A percentile compares a stretch with the other conserved stretches of the same genome.
phyloP scores from a whole-genome alignment of 2,888 invertebrate genomes.

The Mongoloraphidia duomilia region DNA sequence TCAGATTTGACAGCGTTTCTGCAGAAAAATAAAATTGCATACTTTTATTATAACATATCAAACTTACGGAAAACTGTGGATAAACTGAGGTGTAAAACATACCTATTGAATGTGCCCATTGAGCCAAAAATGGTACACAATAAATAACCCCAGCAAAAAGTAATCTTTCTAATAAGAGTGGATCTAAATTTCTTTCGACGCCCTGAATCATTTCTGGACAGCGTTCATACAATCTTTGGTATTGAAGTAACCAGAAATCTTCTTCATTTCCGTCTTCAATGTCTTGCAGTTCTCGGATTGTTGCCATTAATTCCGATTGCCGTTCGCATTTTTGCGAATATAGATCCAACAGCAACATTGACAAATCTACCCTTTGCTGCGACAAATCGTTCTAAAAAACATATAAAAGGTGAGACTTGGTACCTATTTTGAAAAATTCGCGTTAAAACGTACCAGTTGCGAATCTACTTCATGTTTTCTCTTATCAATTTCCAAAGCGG shows the following conservation, averaged over 20 bases:
- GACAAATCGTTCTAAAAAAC: conserved; percentile 39
- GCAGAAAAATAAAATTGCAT: conserved; percentile 8
- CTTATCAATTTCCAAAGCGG: conserved; percentile 56
- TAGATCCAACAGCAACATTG: conserved; percentile 50
- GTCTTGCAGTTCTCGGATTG: conserved; percentile 57
- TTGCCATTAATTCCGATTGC: conserved; percentile 47
- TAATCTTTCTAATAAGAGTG: conserved; percentile 1
- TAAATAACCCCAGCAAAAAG: conserved; percentile 59
- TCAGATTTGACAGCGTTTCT: conserved; percentile 34
- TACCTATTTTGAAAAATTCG: background rate
- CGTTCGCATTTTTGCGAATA: conserved; percentile 52
- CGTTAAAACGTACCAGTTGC: conserved; percentile 39
- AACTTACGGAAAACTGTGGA: too few species aligned
- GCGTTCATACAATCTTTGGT: conserved; percentile 65
- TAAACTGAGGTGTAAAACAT: conserved; percentile 15
- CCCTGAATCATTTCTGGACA: conserved; percentile 22
- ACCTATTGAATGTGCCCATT: conserved; percentile 38
- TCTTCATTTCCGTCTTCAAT: conserved; percentile 32
- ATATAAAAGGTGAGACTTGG: conserved; percentile 2
- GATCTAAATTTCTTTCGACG: conserved; percentile 2
- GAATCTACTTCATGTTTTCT: conserved; percentile 49
- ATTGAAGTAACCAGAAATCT: conserved; percentile 67
- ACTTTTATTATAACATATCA: too few species aligned
- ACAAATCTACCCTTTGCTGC: conserved; percentile 50
- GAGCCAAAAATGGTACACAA: conserved; percentile 59